Evolutionary conservation across 2,888 invertebrate genomes (phyloP).

Genomic region (Chironomus riparius): DNA sequence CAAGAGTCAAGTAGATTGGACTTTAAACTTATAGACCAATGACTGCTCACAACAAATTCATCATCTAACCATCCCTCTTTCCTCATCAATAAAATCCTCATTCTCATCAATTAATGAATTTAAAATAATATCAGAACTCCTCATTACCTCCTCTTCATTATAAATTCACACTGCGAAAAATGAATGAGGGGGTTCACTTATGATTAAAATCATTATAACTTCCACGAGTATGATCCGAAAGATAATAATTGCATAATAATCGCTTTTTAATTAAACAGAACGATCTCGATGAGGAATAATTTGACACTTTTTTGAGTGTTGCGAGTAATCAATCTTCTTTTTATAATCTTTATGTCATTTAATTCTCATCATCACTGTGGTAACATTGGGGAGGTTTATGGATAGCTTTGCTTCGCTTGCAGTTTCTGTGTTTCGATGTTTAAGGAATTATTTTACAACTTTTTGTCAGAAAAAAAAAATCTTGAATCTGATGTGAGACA

Average conservation of each 20-base stretch:
- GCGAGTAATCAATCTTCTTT: neutral
- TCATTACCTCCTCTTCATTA: neutral
- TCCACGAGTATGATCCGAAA: no score
- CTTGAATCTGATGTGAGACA: neutral
- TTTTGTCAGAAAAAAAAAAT: neutral
- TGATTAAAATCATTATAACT: neutral
- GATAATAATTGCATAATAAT: constrained; percentile 24
- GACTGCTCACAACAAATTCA: no score
- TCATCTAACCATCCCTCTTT: no score
- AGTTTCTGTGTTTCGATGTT: neutral
- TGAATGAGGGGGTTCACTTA: no score
- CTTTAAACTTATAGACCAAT: no score
- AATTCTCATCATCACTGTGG: no score
- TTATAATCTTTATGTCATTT: neutral
- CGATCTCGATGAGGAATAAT: neutral
- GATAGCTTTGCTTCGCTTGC: no score
- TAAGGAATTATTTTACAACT: neutral
- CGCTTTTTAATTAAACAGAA: constrained; percentile 21
- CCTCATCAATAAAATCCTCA: no score
- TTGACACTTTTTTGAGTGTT: constrained; percentile 10
- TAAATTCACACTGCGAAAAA: neutral
- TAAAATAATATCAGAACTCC: no score
- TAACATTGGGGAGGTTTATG: no score
- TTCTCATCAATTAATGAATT: no score
- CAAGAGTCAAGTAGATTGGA: no score